Evolutionary conservation across 2,797 vertebrate species (phyloP).

Genomic region (Phoxinus dragarum): DNA sequence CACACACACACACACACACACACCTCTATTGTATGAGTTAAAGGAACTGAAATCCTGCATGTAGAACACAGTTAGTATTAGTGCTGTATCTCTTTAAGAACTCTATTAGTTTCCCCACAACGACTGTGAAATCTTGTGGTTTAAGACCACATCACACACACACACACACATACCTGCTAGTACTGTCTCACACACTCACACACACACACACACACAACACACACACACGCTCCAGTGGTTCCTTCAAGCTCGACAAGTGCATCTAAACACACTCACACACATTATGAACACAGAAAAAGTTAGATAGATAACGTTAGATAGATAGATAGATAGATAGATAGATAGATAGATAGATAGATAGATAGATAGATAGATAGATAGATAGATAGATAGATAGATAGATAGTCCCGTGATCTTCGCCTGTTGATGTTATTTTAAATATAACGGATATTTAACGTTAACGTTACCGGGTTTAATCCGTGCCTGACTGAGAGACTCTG

Average conservation of each 20-base stretch:
- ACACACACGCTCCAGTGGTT: not conserved
- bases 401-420: not conserved
- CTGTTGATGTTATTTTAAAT: not conserved
- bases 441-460: too few species aligned
- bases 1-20: too few species aligned
- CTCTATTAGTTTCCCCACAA: not conserved
- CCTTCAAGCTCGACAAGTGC: not conserved
- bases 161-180: not conserved
- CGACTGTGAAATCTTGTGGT: constrained; percentile 2
- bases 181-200: not conserved
- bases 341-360: not conserved
- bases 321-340: not conserved
- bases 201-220: not conserved
- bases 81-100: constrained; percentile 23
- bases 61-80: not conserved
- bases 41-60: constrained; percentile 24
- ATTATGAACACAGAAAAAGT: not conserved
- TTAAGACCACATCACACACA: constrained; percentile 5
- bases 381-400: rapidly evolving
- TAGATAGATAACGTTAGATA: not conserved
- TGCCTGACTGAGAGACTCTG: not conserved
- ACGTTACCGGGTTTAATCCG: not conserved
- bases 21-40: not conserved
- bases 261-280: constrained; percentile 1
- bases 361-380: not conserved